Percentiles rank a stretch among this genome's conserved stretches.
Conservation (phyloP, 2,797 vertebrate genomes). For the Channa striata region DNA sequence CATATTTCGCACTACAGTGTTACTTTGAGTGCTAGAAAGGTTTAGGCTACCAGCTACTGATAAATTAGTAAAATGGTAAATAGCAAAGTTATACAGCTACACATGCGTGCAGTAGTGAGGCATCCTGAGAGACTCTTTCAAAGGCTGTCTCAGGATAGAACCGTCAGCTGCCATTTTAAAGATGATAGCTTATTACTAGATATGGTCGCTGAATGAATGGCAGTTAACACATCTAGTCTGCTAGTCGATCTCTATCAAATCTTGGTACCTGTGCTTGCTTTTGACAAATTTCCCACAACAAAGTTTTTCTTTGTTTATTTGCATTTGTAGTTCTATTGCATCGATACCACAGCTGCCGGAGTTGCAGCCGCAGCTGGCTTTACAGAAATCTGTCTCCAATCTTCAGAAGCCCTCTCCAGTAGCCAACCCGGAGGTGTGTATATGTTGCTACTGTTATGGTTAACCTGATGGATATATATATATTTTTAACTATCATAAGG, state of each 20-base stretch:
- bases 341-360: constrained; percentile 97
- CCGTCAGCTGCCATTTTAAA: constrained; percentile 1
- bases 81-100: neutral
- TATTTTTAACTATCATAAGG: neutral
- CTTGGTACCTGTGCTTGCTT: neutral
- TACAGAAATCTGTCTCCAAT: constrained; percentile 99
- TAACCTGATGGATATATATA: neutral
- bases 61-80: too few species aligned
- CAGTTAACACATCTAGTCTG: neutral
- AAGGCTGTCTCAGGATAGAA: constrained; percentile 3
- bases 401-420: constrained; percentile 96
- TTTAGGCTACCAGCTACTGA: too few species aligned
- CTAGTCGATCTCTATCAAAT: neutral
- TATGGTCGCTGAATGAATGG: neutral
- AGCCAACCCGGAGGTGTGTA: constrained; percentile 93
- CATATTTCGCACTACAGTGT: neutral
- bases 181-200: neutral
- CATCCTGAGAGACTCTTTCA: neutral
- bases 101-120: neutral
- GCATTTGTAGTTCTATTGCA: constrained; percentile 91
- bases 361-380: constrained; percentile 98
- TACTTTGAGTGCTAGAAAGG: neutral
- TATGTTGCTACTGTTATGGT: neutral
- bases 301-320: neutral
- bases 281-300: neutral